Base-by-base conservation (phyloP, 2,113 vertebrate species). In the Myodes glareolus region DNA sequence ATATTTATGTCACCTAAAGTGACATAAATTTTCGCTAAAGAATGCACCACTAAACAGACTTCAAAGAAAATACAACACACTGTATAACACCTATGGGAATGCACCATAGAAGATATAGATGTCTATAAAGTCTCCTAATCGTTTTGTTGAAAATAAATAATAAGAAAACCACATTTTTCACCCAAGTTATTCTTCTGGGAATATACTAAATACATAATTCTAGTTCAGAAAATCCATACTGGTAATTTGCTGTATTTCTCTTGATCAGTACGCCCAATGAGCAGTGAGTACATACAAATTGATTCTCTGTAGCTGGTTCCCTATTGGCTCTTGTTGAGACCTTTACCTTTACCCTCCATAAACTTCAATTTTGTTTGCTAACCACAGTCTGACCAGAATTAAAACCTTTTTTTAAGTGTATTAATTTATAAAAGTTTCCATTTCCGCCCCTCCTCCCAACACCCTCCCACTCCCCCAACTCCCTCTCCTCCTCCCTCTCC, bases 111-210 rank as follows among this genome's bases (percentile, higher is more conserved):
- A 76, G 8, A 67, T 63, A 85, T 65, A 93, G 68, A 36, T 42
- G 39, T 19, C 82, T 55, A 47, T 58, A 90, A 94, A 92, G 55
- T 16, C 13, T 88, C 31, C 52, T 47, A 91, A 65, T 10, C 27
- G 10, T 68, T 92, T 19, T 88, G 3, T n/a, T 73, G 80, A 86
- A 98, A 94, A 94, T 72, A 72, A 58, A 65, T 95, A 84, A n/a
- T 19, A 19, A 86, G 67, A 47, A 52, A 88, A 16, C 80, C 80
- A 70, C 42, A 73, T 93, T 87, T 93, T 11, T n/a, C 27, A 5
- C 36, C 7, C 10, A 25, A 84, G 50, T 77, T 78, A 27, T 81
- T 95, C 92, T 95, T 94, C 36, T 94, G 76, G 61, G 10, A 92
- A 47, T 88, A 50, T 31, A 21, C 65, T 10, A 93, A 80, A 73